A percentile compares a stretch with the other conserved stretches of the same genome.
Conservation (phyloP, 1,140 invertebrate genomes). For the Littorina saxatilis region DNA sequence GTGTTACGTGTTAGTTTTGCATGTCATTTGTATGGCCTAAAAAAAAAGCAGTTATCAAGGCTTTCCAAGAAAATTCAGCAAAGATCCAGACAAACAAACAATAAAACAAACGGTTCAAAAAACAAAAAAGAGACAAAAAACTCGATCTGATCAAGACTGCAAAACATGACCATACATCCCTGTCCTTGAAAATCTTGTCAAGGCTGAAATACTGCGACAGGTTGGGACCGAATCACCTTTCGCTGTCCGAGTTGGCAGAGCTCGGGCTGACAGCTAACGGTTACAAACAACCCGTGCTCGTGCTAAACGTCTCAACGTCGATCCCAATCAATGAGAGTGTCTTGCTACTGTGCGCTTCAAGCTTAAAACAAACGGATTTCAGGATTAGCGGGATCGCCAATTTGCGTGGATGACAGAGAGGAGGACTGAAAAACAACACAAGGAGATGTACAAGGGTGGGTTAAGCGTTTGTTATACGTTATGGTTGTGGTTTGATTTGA, state of each 20-base stretch:
- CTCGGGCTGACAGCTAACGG: not conserved
- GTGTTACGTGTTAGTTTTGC: too few relatives aligned
- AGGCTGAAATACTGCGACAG: not conserved
- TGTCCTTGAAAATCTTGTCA: not conserved
- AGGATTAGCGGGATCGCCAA: not conserved
- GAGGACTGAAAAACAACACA: too few relatives aligned
- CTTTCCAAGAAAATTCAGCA: conserved; percentile 3
- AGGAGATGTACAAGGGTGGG: too few relatives aligned
- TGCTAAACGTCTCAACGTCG: not conserved
- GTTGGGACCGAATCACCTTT: not conserved
- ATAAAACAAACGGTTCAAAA: too few relatives aligned
- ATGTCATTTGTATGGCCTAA: too few relatives aligned
- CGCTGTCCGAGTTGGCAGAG: not conserved
- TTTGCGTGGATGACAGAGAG: too few relatives aligned
- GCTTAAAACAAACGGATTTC: not conserved
- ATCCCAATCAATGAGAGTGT: not conserved
- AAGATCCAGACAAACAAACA: conserved; percentile 8
- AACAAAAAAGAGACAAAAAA: not conserved
- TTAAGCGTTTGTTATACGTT: too few relatives aligned
- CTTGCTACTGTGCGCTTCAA: not conserved
- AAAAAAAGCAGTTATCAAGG: too few relatives aligned
- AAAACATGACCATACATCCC: too few relatives aligned
- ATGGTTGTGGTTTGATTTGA: too few relatives aligned
- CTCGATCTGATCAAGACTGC: not conserved
- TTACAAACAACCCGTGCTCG: not conserved